Evolutionary conservation across 1,140 invertebrate genomes (phyloP), one percentile per base, ranked within the genome.

Genomic region (Zelostemma sp.): DNA sequence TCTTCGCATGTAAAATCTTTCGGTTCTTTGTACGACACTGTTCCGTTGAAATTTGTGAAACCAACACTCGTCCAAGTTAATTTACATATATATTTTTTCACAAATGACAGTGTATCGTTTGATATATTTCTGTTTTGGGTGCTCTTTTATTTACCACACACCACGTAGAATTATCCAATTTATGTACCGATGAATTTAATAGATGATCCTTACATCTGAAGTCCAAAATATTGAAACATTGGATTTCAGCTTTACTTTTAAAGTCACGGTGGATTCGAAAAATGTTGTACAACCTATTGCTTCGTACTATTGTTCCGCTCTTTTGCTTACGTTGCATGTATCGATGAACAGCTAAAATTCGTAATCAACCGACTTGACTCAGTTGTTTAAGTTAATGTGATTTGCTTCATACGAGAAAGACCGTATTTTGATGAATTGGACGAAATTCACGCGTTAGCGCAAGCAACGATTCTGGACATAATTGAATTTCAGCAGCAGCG

Each of bases 391-490:
- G 25, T 49, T 49, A 25, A 28, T 46, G 73, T 72, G 70, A 66
- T 59, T 47, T 77, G 56, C 72, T 46, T 45, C 73, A 76, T 66
- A 47, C 69, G 51, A 74, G 72, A 76, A 79, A 90, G 89, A n/a
- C n/a, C n/a, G n/a, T n/a, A 88, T 76, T 92, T 92, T 84, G 90
- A 92, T 86, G 88, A 89, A 68, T 89, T 93, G 85, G 91, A 91
- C 59, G 91, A 91, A 80, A 87, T n/a, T n/a, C 92, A 33, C 80
- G 92, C 61, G 88, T 90, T 78, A 90, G 91, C 58, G 84, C 83
- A 47, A 84, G 80, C 41, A 78, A 81, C 48, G 74, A 73, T 47
- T 68, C 72, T 59, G 69, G 72, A 67, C 66, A 66, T 70, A 72
- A 72, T 74, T 61, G 77, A 68, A 57, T 80, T 82, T 72, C 74